These are phyloP conservation scores for Brotogeris chrysoptera DNA, from an alignment of 2,797 vertebrate genomes.

Conservation along the genomic window DNA sequence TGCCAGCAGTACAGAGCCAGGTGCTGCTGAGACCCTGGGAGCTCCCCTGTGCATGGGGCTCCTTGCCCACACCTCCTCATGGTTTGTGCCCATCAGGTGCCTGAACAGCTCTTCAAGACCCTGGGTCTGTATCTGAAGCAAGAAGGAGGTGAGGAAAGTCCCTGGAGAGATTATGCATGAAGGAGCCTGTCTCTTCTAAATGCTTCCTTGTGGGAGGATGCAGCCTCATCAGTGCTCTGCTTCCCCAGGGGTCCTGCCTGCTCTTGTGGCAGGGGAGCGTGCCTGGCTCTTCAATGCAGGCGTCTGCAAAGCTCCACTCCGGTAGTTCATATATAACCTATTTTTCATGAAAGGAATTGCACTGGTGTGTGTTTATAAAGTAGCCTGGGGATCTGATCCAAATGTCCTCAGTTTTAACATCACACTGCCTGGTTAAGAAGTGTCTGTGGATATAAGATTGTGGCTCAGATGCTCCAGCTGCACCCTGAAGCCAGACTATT, in stretches of 20 bases:
- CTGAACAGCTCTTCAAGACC: neutral
- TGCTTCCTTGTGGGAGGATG: neutral
- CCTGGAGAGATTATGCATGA: neutral
- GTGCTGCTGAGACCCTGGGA: neutral
- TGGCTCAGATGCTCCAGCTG: neutral
- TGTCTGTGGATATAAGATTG: neutral
- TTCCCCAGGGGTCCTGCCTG: neutral
- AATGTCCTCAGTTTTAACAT: neutral
- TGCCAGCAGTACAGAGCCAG: neutral
- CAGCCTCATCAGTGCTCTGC: neutral
- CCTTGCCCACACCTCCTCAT: neutral
- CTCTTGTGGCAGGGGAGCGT: neutral
- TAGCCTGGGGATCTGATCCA: slow-evolving; percentile 27
- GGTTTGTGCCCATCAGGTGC: neutral
- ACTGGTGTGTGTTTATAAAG: neutral
- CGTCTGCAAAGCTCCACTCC: neutral
- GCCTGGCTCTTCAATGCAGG: neutral
- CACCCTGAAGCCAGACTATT: neutral
- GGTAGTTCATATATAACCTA: neutral
- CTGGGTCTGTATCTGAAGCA: neutral
- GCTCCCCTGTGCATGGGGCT: neutral
- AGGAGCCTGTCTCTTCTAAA: neutral
- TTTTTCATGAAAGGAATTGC: neutral
- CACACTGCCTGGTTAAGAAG: neutral
- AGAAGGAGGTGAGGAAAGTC: neutral